Base-by-base conservation (phyloP, 2,113 vertebrate genomes). In the Helogale parvula region DNA sequence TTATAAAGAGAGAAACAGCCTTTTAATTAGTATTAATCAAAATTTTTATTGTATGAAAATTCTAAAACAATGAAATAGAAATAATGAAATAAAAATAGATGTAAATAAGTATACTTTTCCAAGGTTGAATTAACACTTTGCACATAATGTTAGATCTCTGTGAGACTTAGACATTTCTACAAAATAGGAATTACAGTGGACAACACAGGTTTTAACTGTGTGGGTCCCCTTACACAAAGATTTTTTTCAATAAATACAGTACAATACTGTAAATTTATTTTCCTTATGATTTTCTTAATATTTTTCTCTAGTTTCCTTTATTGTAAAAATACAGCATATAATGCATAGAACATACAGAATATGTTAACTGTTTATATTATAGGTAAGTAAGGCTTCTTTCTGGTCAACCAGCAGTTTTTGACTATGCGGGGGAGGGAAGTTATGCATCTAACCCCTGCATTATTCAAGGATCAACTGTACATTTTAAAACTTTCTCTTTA, bases 401-500 rank as follows among this genome's bases (percentile, higher is more conserved):
- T 77, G 41, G 27, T 77, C 27, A 47, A 77, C 16, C 16, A 77
- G 74, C 11, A 65, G 12, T 31, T 31, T 77, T 47, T 7, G 3
- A 77, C 27, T 47, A 77, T 1, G 41, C 3, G 29, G 14, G 35
- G 41, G 7, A 77, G 14, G 38, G 41, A 47, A 29, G 27, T 77
- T 77, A 17, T 27, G 27, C 1, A 8, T 27, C 27, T 7, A 69
- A n/a, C 33, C 66, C 16, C 66, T 47, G 14, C 27, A 31, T 77
- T 77, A 31, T 47, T 47, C 27, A 47, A 47, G 27, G 74, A 15
- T 77, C 41, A 77, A 77, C 6, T 76, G 25, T 77, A 47, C 27
- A 81, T 65, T 93, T 97, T 65, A 90, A 90, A 90, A 60, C 3
- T 69, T 68, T 90, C 66, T 31, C 65, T 77, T 95, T 14, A 13